Evolutionary conservation across 2,113 vertebrate genomes (phyloP).

Genomic region (Anthoscopus minutus): DNA sequence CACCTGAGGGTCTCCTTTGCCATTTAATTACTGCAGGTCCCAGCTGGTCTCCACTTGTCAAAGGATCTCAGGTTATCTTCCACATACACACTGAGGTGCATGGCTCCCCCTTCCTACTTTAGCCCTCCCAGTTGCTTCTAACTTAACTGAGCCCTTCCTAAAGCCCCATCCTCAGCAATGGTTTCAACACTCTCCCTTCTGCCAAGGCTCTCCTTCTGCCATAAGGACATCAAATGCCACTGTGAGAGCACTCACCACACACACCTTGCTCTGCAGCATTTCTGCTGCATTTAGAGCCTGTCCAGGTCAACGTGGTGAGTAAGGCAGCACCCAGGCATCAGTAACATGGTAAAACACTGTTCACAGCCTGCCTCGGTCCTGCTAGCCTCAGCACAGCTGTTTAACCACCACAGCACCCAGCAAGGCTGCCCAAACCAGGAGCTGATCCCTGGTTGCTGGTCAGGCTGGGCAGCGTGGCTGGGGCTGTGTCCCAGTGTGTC

Average conservation of each 20-base stretch:
- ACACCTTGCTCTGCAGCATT: not conserved
- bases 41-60: not conserved
- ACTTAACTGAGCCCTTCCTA: not conserved
- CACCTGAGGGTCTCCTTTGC: not conserved
- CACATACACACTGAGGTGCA: fast-evolving
- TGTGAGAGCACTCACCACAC: not conserved
- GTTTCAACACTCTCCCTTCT: not conserved
- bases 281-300: not conserved
- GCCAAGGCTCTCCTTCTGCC: not conserved
- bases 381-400: fast-evolving
- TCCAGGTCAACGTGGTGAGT: not conserved
- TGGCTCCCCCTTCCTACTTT: not conserved
- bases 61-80: not conserved
- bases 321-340: fast-evolving
- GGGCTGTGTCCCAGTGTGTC: not conserved
- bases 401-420: not conserved
- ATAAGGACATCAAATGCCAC: not conserved
- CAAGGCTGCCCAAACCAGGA: not conserved
- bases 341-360: fast-evolving
- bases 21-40: not conserved
- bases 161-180: not conserved
- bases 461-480: not conserved
- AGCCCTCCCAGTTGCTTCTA: not conserved
- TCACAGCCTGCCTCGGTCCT: not conserved
- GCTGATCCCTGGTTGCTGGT: not conserved